phyloP scores from a whole-genome alignment of 2,113 vertebrate species.

The Cryptomyrus ogoouensis region DNA sequence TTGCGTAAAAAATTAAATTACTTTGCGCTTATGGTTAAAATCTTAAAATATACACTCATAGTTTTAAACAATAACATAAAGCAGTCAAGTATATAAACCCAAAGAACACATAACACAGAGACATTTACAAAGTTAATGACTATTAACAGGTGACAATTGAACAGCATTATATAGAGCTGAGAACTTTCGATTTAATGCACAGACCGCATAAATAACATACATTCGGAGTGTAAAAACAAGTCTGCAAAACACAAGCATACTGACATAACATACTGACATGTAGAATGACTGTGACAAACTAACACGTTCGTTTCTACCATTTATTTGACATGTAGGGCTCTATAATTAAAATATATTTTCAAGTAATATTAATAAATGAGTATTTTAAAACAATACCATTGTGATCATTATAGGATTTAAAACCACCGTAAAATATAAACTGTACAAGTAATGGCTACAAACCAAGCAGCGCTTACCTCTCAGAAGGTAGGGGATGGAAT shows the following conservation, averaged over 20 bases:
- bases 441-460: neutral
- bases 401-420: neutral
- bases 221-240: neutral
- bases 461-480: neutral
- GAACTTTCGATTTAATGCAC: neutral
- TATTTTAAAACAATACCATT: neutral
- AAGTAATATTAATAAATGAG: constrained; percentile 7
- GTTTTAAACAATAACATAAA: constrained; percentile 1
- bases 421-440: neutral
- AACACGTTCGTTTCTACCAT: neutral
- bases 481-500: neutral
- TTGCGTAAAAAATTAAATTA: neutral
- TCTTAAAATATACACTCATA: neutral
- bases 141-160: neutral
- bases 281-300: neutral
- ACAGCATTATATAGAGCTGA: neutral
- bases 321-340: neutral
- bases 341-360: neutral
- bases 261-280: neutral
- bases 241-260: neutral
- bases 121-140: neutral
- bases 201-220: neutral
- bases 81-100: neutral
- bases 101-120: neutral
- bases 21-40: neutral